Conservation (phyloP, 2,113 vertebrate genomes). For the Cyrtonyx montezumae region DNA sequence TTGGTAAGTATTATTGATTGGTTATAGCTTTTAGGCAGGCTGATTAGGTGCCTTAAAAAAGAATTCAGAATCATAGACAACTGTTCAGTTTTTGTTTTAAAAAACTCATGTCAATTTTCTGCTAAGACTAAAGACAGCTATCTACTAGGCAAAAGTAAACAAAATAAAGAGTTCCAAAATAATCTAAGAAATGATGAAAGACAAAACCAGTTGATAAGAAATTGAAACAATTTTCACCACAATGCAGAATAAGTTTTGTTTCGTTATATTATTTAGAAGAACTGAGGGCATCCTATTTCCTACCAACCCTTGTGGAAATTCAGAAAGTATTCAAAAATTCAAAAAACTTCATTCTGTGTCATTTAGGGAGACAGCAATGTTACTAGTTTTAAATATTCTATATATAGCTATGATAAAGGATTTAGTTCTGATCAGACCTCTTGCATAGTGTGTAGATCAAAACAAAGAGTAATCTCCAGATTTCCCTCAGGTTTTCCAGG, state of each 20-base stretch:
- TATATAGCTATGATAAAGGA: neutral
- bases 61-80: neutral
- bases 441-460: neutral
- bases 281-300: neutral
- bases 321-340: neutral
- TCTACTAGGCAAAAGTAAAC: neutral
- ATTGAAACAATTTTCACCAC: too few relatives aligned
- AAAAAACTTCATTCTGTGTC: too few relatives aligned
- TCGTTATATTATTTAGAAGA: neutral
- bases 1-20: neutral
- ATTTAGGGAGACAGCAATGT: neutral
- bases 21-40: neutral
- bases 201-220: neutral
- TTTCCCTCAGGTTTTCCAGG: neutral
- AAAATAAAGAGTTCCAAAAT: neutral
- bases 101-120: neutral
- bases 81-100: neutral
- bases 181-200: neutral
- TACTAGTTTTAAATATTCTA: neutral
- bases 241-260: too few relatives aligned
- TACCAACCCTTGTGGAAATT: neutral
- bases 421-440: neutral
- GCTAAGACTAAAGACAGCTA: neutral
- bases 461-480: neutral
- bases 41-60: neutral